Base-by-base conservation (phyloP, 2,113 vertebrate genomes). In the Istiophorus platypterus region DNA sequence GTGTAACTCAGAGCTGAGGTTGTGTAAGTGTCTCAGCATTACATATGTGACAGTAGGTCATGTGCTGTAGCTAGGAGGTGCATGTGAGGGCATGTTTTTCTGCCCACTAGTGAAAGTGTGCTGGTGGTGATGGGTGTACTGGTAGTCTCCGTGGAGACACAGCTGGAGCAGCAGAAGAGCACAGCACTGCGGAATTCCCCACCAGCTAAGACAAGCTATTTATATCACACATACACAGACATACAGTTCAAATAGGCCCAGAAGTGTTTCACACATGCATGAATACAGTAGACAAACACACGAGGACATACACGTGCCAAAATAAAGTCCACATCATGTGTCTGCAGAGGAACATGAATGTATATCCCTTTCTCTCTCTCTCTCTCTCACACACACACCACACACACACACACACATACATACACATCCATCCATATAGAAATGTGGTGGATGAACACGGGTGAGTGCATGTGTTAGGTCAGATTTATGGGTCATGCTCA, bases 111-210 rank as follows among this genome's bases (percentile, higher is more conserved):
- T 84, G 75, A 58, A 39, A 73, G 52, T 17, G 31, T 37, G 72
- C 66, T 87, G 81, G 83, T 80, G 57, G 37, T 72, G 81, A 78
- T 87, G 88, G 90, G 80, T 66, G 61, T 37, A 87, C 89, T 90
- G 91, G 89, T 81, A 11, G 72, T 71, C 76, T 85, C 76, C 51
- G 70, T 84, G 67, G 87, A 86, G 72, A 72, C 89, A 78, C 90
- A 91, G 91, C 91, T 91, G 91, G 89, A 89, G 76, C 69, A 81
- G 82, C 84, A 85, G 80, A 72, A 70, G 81, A 91, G 85, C 78
- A 76, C 86, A 83, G 88, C 92, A 92, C 83, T 93, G 91, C 86
- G 81, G 92, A 93, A 93, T 92, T 93, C 92, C 92, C 91, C 87
- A 88, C 80, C 77, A 92, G 89, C 90, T 74, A 89, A 87, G 83